Percentiles rank a stretch among this genome's conserved stretches.
Conservation (phyloP, 2,888 invertebrate species). For the Galeopsomyia nigrocyanea region DNA sequence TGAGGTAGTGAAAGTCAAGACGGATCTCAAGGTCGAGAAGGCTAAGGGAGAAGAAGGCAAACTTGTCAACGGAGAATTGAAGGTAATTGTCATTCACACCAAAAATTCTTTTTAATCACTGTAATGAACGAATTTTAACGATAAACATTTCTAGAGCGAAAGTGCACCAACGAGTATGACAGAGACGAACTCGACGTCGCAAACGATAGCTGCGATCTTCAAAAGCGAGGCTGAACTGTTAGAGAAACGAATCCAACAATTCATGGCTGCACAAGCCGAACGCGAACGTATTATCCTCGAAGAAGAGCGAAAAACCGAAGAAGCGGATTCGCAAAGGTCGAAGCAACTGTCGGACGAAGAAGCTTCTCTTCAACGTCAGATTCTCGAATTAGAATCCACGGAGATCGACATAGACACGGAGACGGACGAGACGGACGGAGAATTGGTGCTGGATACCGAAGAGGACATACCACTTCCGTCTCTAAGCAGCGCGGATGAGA, state of each 20-base stretch:
- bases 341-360: constrained; percentile 80
- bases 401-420: constrained; percentile 85
- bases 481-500: constrained; percentile 29
- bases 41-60: constrained; percentile 66
- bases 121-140: background rate
- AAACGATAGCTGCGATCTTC: constrained; percentile 65
- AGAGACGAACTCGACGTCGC: constrained; percentile 63
- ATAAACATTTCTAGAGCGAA: background rate
- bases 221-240: constrained; percentile 66
- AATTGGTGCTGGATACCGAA: constrained; percentile 72
- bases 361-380: constrained; percentile 81
- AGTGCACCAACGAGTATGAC: constrained; percentile 42
- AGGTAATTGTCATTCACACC: constrained; percentile 36
- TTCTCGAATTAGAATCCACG: constrained; percentile 79
- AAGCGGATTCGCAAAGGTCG: constrained; percentile 79
- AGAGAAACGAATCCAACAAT: constrained; percentile 66
- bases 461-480: constrained; percentile 58
- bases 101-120: background rate
- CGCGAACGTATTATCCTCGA: constrained; percentile 66
- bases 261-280: constrained; percentile 67
- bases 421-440: constrained; percentile 84
- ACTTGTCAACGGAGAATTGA: constrained; percentile 47
- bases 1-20: constrained; percentile 57
- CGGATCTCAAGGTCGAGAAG: constrained; percentile 52
- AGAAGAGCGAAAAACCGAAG: constrained; percentile 72